A percentile compares a stretch with the other conserved stretches of the same genome.
These are phyloP conservation scores for Tursiops truncatus DNA, from an alignment of 2,113 vertebrate species.

Conservation along the genomic window DNA sequence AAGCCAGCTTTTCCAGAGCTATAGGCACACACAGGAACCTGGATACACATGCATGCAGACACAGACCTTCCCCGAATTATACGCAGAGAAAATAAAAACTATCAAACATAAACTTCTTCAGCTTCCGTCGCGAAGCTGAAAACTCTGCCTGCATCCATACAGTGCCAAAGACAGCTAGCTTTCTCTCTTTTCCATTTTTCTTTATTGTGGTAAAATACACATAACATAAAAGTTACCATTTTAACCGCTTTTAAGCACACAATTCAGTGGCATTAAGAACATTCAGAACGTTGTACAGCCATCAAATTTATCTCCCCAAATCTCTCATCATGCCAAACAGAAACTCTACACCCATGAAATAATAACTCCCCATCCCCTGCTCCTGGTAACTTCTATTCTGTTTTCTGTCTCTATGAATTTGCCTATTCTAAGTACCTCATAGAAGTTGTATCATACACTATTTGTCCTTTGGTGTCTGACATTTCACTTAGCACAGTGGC, in stretches of 20 bases:
- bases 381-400: background rate
- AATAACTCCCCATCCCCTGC: background rate
- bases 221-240: background rate
- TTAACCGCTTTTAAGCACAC: background rate
- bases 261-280: background rate
- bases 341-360: background rate
- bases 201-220: background rate
- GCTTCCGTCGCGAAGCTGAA: background rate
- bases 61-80: background rate
- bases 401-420: background rate
- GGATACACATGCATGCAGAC: fast-evolving
- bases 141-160: background rate
- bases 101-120: background rate
- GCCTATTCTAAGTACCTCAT: too few species aligned
- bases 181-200: background rate
- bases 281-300: background rate
- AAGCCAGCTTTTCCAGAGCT: background rate
- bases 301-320: background rate
- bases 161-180: background rate
- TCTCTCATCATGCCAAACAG: background rate
- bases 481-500: background rate
- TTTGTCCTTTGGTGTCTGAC: background rate
- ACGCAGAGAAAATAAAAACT: background rate
- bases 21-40: background rate
- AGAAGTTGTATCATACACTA: background rate